Base-by-base conservation (phyloP, 2,888 invertebrate species). In the Ichneumon xanthorius region DNA sequence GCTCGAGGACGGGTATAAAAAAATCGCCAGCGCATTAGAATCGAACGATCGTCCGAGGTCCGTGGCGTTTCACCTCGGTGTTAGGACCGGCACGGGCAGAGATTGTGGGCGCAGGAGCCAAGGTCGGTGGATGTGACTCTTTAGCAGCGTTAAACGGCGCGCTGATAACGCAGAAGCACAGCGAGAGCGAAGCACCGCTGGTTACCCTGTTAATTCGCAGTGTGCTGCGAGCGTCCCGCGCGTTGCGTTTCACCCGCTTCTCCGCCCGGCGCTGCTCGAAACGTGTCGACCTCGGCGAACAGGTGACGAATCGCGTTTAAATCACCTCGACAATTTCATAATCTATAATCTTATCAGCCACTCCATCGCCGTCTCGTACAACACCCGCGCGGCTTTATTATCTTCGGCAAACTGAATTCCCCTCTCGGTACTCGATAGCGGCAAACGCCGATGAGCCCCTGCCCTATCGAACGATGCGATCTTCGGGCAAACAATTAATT, bases 121-220 rank as follows among this genome's bases (percentile, higher is more conserved):
- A 92, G 92, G 92, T 90, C 91, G 89, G 88, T 91, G 90, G 90
- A 91, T 92, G 88, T 90, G 86, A 88, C 90, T 91, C 90, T 91
- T 91, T 89, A 90, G 88, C 89, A 87, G 88, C 81, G 87, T 90
- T 90, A 89, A 90, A 89, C 88, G 90, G 80, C 85, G 80, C 30
- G 76, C 77, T 86, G 82, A 82, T 82, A 82, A 77, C 68, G 80
- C n/a, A 68, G 76, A 73, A 82, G 67, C 61, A 71, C 61, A 71
- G 40, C 33, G n/a, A 33, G 19, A 53, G 16, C n/a, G 55, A n/a
- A 53, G 2, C n/a, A 53, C 65, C 11, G 45, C 30, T 61, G 79
- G 70, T 80, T 82, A 76, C 78, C 55, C 82, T 33, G 67, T 82
- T 85, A 82, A 86, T 85, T 82, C 79, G 26, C 67, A 71, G 78